Conservation (phyloP, 92 coral and sea anemone genomes). For the Metridium senile region DNA sequence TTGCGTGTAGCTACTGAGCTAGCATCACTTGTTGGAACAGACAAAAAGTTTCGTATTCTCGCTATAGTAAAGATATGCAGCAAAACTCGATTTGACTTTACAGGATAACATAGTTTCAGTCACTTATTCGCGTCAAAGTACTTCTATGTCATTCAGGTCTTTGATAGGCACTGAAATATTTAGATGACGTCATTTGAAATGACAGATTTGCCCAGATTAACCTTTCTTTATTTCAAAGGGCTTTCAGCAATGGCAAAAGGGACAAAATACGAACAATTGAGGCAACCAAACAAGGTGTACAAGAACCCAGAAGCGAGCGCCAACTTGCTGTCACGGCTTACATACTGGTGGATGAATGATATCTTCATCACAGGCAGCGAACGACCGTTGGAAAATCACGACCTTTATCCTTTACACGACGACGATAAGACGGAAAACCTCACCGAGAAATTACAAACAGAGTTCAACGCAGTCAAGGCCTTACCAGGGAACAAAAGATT, state of each 20-base stretch:
- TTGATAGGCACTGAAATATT: too few relatives aligned
- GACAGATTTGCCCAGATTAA: too few relatives aligned
- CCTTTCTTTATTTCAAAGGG: not conserved
- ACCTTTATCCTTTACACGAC: slow-evolving; percentile 33
- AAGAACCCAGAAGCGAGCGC: slow-evolving; percentile 40
- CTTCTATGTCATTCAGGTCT: too few relatives aligned
- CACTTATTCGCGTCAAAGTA: too few relatives aligned
- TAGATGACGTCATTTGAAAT: too few relatives aligned
- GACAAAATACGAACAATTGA: slow-evolving; percentile 28
- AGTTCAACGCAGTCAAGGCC: slow-evolving; percentile 26
- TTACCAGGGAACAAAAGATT: slow-evolving; percentile 37
- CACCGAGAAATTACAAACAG: slow-evolving; percentile 29
- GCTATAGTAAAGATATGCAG: too few relatives aligned
- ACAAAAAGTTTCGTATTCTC: too few relatives aligned
- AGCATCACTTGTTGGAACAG: too few relatives aligned
- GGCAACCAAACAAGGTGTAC: slow-evolving; percentile 20
- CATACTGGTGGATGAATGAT: slow-evolving; percentile 53
- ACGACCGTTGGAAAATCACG: slow-evolving; percentile 49
- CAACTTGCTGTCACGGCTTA: slow-evolving; percentile 27
- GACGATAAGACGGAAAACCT: slow-evolving; percentile 43
- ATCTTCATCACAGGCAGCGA: slow-evolving; percentile 36
- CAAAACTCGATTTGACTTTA: too few relatives aligned
- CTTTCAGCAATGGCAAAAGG: slow-evolving; percentile 11
- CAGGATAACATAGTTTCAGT: too few relatives aligned
- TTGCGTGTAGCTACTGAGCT: too few relatives aligned